Percentiles rank a stretch among this genome's conserved stretches.
Conservation (phyloP, 2,888 invertebrate genomes). For the Drosophila percnosoma region DNA sequence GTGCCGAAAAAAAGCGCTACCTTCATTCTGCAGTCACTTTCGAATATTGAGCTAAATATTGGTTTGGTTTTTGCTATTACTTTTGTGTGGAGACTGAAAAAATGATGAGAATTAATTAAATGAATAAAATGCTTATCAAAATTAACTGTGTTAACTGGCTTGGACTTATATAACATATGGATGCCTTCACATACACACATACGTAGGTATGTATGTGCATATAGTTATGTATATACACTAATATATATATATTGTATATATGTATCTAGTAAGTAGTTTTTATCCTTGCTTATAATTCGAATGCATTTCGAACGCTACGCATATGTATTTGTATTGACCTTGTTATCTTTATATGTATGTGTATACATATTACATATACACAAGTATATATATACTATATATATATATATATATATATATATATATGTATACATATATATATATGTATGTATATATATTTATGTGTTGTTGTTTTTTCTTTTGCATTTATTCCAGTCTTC, state of each 20-base stretch:
- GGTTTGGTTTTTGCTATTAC: not conserved
- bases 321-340: conserved; percentile 50
- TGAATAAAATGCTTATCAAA: conserved; percentile 23
- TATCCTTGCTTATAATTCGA: conserved; percentile 37
- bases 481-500: conserved; percentile 72
- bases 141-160: conserved; percentile 27
- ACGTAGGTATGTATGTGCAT: not conserved
- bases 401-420: conserved; percentile 40
- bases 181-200: conserved; percentile 14
- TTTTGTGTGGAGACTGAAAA: conserved; percentile 8
- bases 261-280: conserved; percentile 29
- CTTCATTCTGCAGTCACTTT: conserved; percentile 8
- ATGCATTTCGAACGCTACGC: conserved; percentile 43
- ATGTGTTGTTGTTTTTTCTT: conserved; percentile 48
- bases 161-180: conserved; percentile 12
- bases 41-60: conserved; percentile 18
- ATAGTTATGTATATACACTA: conserved; percentile 9
- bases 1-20: conserved; percentile 19
- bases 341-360: conserved; percentile 29
- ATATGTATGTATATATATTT: conserved; percentile 42
- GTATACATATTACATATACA: conserved; percentile 19
- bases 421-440: conserved; percentile 38
- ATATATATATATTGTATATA: conserved; percentile 10
- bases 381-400: conserved; percentile 39
- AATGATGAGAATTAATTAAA: conserved; percentile 5